Base-by-base conservation (phyloP, 2,113 vertebrate species). In the Odocoileus hemionus region DNA sequence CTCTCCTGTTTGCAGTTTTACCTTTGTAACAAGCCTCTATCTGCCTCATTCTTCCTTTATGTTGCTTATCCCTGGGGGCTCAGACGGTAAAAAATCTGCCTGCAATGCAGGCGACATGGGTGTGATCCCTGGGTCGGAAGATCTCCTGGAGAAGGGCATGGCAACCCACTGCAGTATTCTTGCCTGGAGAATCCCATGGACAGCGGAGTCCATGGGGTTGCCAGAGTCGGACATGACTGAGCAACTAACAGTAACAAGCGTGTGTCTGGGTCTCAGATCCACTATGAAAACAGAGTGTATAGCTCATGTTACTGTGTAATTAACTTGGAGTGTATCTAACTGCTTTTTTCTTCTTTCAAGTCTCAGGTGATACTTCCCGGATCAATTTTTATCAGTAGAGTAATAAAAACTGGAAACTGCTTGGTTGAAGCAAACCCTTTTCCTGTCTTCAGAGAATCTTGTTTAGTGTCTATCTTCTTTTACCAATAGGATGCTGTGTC, bases 91-190 rank as follows among this genome's bases (percentile, higher is more conserved):
- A 23, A 43, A 76, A 76, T 43, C 36, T 43, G 36, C 70, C 70
- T 76, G 21, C 70, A 26, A 43, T 13, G 70, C 21, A 7, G 36
- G 23, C 43, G 70, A 26, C 0, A 0, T 0, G 3, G 23, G 70
- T 76, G 43, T 76, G 70, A 43, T 26, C 36, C 70, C 36, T 76
- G 70, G 70, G 36, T 76, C 11, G 12, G 36, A 76, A 76, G 36
- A 14, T 76, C 70, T 43, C 70, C 23, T 26, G 70, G 70, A 43
- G 11, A 43, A 76, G 36, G 36, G 36, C 43, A 43, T 43, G 36
- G 23, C 23, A 76, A 26, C 23, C 70, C 23, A 76, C 36, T 7
- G 70, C 70, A 76, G 23, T 43, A 26, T 43, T 43, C 23, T 76
- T 43, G 23, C 70, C 70, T 43, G 36, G 23, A 14, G 70, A 43